These are phyloP conservation scores for Mesembrinibis cayennensis DNA, from an alignment of 2,113 vertebrate genomes.

Conservation along the genomic window DNA sequence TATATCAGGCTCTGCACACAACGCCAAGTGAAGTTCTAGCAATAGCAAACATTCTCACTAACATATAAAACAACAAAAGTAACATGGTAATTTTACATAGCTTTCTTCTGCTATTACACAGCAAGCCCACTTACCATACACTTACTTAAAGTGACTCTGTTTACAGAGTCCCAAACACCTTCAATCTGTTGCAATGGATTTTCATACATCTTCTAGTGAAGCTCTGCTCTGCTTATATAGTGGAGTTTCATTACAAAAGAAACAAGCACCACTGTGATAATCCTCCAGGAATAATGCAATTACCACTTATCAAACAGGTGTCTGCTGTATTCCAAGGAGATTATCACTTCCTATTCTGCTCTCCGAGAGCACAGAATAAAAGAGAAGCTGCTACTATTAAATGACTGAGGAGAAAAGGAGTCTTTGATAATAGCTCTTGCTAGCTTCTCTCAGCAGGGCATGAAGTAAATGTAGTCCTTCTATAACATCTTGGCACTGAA, in stretches of 20 bases:
- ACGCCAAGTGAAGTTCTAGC: neutral
- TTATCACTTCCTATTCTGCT: constrained; percentile 53
- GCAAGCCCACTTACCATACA: neutral
- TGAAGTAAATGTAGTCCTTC: neutral
- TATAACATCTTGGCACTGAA: neutral
- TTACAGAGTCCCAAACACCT: neutral
- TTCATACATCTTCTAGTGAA: neutral
- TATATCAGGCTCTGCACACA: neutral
- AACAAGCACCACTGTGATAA: constrained; percentile 43
- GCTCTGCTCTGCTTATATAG: neutral
- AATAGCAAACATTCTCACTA: neutral
- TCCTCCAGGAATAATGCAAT: constrained; percentile 58
- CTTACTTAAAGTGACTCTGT: neutral
- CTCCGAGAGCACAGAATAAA: constrained; percentile 23
- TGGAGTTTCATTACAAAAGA: constrained; percentile 37
- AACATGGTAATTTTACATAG: neutral
- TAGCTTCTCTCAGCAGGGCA: constrained; percentile 44
- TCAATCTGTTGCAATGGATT: neutral
- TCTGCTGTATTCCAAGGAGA: constrained; percentile 54
- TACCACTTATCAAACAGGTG: constrained; percentile 66
- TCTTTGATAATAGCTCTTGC: constrained; percentile 33
- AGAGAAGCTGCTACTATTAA: constrained; percentile 62
- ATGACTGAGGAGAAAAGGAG: constrained; percentile 31
- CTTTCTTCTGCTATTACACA: neutral
- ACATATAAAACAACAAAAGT: neutral